Conservation (phyloP, 1,140 invertebrate genomes). For the Cyclina sinensis region DNA sequence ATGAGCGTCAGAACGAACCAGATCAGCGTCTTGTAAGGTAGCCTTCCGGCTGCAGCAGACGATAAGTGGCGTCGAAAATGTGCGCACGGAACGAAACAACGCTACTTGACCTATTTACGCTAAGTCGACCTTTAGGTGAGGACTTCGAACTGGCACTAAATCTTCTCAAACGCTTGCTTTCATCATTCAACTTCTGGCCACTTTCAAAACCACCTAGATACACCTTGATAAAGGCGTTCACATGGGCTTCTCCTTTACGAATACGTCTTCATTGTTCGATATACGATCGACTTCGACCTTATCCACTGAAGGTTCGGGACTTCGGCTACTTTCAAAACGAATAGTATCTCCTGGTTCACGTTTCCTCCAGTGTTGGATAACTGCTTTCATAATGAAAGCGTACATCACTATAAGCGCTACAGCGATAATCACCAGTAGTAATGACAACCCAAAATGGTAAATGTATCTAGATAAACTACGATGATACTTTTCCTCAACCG, state of each 20-base stretch:
- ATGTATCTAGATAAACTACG: not conserved
- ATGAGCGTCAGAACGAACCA: conserved; percentile 70
- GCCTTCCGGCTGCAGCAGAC: not conserved
- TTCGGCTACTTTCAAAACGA: not conserved
- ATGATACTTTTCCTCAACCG: conserved; percentile 44
- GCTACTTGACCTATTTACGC: not conserved
- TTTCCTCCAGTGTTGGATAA: conserved; percentile 16
- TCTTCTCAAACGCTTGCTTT: not conserved
- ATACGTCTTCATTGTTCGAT: not conserved
- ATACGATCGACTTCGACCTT: not conserved
- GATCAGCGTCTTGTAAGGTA: conserved; percentile 65
- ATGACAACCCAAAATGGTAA: conserved; percentile 42
- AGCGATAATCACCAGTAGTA: not conserved
- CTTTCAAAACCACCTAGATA: not conserved
- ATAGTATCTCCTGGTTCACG: not conserved
- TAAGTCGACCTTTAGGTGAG: not conserved
- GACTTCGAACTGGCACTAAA: not conserved
- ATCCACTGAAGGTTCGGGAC: not conserved
- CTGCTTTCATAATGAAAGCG: conserved; percentile 28
- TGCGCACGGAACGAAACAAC: not conserved
- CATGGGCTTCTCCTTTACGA: conserved; percentile 11
- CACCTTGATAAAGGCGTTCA: not conserved
- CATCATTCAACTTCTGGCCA: not conserved
- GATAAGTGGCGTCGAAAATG: not conserved
- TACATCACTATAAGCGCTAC: conserved; percentile 50